phyloP scores from a whole-genome alignment of 2,888 invertebrate species.

The Zaprionus lineosus region DNA sequence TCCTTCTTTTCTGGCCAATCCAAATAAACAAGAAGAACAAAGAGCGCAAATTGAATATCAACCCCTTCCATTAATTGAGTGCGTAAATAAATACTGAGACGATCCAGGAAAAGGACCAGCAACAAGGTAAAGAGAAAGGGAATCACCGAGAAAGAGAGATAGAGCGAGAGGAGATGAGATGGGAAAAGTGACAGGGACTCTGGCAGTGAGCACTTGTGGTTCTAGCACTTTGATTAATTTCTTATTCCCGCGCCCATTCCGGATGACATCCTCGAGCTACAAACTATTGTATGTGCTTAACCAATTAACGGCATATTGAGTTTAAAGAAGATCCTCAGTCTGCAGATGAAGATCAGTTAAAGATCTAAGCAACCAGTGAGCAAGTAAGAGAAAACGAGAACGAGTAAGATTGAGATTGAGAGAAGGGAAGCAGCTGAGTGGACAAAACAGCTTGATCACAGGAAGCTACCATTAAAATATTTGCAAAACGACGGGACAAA shows the following conservation, averaged over 20 bases:
- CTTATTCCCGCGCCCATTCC: slow-evolving; percentile 7
- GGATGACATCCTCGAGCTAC: slow-evolving; percentile 48
- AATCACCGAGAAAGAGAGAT: too few relatives aligned
- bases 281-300: slow-evolving; percentile 38
- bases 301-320: slow-evolving; percentile 58
- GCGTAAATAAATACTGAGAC: slow-evolving; percentile 64
- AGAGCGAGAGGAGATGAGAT: background rate
- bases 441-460: slow-evolving; percentile 56
- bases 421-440: slow-evolving; percentile 12
- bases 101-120: background rate
- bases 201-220: slow-evolving; percentile 41
- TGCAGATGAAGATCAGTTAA: slow-evolving; percentile 25
- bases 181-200: slow-evolving; percentile 7
- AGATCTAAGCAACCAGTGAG: too few relatives aligned
- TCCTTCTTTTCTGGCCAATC: slow-evolving; percentile 27
- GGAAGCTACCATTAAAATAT: slow-evolving; percentile 75
- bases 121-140: too few relatives aligned
- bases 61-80: slow-evolving; percentile 64
- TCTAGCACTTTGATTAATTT: slow-evolving; percentile 60
- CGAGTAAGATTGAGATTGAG: background rate
- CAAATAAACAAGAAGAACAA: slow-evolving; percentile 67
- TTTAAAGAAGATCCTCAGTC: background rate
- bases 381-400: background rate
- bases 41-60: slow-evolving; percentile 30
- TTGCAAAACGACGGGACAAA: slow-evolving; percentile 31